Evolutionary conservation across 2,888 invertebrate species (phyloP).

Genomic region (Drosophila anomalata): DNA sequence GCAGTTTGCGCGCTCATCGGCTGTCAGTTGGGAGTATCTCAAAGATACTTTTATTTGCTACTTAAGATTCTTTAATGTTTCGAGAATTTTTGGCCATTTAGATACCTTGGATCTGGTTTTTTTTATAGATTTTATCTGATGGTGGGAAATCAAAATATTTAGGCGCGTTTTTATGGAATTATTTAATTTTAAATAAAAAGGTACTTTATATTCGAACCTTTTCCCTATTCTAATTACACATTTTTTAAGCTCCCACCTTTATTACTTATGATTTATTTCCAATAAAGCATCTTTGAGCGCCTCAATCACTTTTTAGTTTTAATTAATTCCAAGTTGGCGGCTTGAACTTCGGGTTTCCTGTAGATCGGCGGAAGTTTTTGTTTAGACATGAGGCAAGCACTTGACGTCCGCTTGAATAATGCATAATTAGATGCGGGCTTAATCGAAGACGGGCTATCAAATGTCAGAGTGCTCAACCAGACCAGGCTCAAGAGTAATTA

Average conservation of each 20-base stretch:
- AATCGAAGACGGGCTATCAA: conserved; percentile 52
- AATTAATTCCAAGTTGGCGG: conserved; percentile 65
- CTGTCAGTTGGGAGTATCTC: conserved; percentile 58
- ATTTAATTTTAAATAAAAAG: conserved; percentile 1
- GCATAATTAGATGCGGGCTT: conserved; percentile 66
- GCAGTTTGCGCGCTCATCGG: conserved; percentile 54
- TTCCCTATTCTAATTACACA: too few species aligned
- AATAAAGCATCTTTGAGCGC: conserved; percentile 57
- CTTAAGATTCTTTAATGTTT: conserved; percentile 41
- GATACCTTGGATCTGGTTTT: conserved; percentile 20
- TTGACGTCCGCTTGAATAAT: conserved; percentile 51
- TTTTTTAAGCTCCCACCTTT: conserved; percentile 7
- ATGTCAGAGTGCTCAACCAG: conserved; percentile 56
- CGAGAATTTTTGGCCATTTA: conserved; percentile 14
- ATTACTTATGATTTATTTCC: conserved; percentile 53
- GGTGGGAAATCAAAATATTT: not conserved
- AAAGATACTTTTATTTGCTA: conserved; percentile 40
- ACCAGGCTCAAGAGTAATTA: conserved; percentile 49
- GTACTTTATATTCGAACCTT: conserved; percentile 9
- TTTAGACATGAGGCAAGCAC: conserved; percentile 56
- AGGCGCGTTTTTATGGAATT: not conserved
- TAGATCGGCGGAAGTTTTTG: conserved; percentile 68
- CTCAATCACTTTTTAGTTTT: conserved; percentile 61
- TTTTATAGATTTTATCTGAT: conserved; percentile 5
- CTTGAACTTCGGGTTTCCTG: conserved; percentile 64